These are phyloP conservation scores for Corythoichthys intestinalis DNA, from an alignment of 2,113 vertebrate genomes.

Conservation along the genomic window DNA sequence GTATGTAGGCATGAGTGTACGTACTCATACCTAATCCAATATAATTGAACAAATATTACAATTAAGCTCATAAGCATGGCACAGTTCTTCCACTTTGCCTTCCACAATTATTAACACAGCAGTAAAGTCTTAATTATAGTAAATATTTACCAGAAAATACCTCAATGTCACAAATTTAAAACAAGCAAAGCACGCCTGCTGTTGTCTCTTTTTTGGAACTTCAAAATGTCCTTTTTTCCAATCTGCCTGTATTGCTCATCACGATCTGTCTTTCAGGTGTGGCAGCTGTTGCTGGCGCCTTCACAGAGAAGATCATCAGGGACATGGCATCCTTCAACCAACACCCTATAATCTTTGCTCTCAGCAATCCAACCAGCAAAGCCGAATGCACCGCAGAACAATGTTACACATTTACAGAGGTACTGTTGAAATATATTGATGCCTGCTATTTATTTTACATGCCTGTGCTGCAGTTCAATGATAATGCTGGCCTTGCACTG, in stretches of 20 bases:
- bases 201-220: background rate
- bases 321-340: constrained; percentile 90
- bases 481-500: constrained; percentile 9
- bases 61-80: background rate
- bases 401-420: constrained; percentile 89
- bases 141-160: background rate
- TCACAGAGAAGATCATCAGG: constrained; percentile 85
- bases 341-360: constrained; percentile 90
- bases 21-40: background rate
- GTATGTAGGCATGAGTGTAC: no score
- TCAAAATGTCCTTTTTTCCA: background rate
- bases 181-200: background rate
- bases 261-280: constrained; percentile 74
- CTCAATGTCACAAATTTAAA: background rate
- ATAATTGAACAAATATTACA: background rate
- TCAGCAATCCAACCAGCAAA: constrained; percentile 98
- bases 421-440: constrained; percentile 43
- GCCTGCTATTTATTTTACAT: background rate
- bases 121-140: background rate
- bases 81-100: background rate
- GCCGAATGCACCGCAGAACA: constrained; percentile 96
- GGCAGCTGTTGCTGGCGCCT: constrained; percentile 88
- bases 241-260: background rate
- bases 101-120: background rate
- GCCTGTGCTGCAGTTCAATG: background rate